These are phyloP conservation scores for Picus viridis DNA, from an alignment of 2,797 vertebrate genomes.

Conservation along the genomic window DNA sequence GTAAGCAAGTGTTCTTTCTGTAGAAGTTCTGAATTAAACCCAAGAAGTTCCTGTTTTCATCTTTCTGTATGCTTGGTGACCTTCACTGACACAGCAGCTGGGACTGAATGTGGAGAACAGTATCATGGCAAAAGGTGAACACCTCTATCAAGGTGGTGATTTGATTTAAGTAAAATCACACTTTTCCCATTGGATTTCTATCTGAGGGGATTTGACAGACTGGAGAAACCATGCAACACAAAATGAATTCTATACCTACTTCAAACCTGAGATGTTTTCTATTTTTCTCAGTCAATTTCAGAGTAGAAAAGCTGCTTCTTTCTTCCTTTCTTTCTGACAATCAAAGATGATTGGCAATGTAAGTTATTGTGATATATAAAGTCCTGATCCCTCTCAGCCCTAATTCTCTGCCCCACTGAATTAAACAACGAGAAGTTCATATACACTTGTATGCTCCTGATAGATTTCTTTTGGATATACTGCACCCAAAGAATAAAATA, in stretches of 20 bases:
- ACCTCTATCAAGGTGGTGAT: not conserved
- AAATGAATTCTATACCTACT: not conserved
- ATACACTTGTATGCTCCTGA: not conserved
- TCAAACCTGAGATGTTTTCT: not conserved
- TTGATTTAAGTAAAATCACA: not conserved
- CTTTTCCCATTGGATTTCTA: not conserved
- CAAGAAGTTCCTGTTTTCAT: not conserved
- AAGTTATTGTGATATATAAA: not conserved
- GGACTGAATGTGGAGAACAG: not conserved
- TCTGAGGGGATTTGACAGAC: not conserved
- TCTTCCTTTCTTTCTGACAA: not conserved
- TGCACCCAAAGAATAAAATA: not conserved
- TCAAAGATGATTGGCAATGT: not conserved
- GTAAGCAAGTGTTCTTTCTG: not conserved
- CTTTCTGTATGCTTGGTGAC: not conserved
- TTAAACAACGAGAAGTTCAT: not conserved
- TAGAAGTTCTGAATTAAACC: not conserved
- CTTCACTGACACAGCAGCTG: not conserved
- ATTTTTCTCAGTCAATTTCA: too few relatives aligned
- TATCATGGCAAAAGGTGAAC: not conserved
- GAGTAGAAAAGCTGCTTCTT: not conserved
- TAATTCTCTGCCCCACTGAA: not conserved
- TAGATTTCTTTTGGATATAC: not conserved
- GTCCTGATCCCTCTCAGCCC: not conserved
- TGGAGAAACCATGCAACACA: not conserved